These are phyloP conservation scores for Psammodynastes pulverulentus DNA, from an alignment of 2,113 vertebrate species.

Conservation along the genomic window DNA sequence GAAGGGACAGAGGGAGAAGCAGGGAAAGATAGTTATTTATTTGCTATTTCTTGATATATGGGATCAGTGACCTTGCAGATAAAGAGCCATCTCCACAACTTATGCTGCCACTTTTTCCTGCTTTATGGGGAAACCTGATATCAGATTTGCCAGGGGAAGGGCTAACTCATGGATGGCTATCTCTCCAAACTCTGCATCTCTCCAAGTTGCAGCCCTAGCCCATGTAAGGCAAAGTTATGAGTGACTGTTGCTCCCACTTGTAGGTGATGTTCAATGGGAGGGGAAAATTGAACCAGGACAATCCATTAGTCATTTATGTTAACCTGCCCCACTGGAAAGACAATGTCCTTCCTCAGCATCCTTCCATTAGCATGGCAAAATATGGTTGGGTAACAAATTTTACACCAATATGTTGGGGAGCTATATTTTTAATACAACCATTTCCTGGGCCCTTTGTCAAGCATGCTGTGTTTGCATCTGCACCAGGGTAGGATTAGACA, in stretches of 20 bases:
- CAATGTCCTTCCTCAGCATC: background rate
- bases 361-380: background rate
- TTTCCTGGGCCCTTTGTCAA: background rate
- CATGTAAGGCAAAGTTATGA: background rate
- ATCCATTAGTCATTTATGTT: background rate
- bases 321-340: background rate
- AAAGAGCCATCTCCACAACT: background rate
- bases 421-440: background rate
- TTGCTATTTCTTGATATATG: background rate
- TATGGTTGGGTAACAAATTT: background rate
- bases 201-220: background rate
- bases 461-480: background rate
- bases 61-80: background rate
- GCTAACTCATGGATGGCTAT: background rate
- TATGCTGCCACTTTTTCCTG: background rate
- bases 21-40: background rate
- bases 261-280: background rate
- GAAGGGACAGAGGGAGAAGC: background rate
- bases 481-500: no score
- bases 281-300: background rate
- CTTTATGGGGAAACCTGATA: background rate
- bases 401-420: background rate
- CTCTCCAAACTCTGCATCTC: background rate
- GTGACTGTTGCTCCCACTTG: background rate
- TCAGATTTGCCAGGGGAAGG: background rate